Evolutionary conservation across 2,888 invertebrate species (phyloP).

Genomic region (Archips crataeganus): DNA sequence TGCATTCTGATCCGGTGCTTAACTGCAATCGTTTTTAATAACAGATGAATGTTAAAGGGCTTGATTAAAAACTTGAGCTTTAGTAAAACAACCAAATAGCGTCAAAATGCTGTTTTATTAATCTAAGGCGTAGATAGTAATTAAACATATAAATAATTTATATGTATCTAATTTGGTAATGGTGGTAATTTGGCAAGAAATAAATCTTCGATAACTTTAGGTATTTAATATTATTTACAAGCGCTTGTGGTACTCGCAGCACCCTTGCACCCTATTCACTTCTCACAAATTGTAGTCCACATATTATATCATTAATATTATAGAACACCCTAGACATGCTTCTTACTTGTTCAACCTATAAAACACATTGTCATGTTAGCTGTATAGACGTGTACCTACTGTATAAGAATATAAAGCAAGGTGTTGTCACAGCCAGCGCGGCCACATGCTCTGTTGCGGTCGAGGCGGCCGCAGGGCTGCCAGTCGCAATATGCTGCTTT

Average conservation of each 20-base stretch:
- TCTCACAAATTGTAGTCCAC: neutral
- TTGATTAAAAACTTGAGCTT: slow-evolving; percentile 28
- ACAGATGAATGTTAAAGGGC: slow-evolving; percentile 11
- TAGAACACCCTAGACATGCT: neutral
- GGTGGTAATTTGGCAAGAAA: too few relatives aligned
- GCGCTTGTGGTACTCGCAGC: too few relatives aligned
- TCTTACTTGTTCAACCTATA: neutral
- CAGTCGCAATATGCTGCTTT: slow-evolving; percentile 17
- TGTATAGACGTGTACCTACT: neutral
- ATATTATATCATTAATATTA: neutral
- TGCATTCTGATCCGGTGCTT: slow-evolving; percentile 18
- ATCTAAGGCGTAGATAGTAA: too few relatives aligned
- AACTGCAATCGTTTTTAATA: slow-evolving; percentile 24
- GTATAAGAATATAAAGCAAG: slow-evolving; percentile 19
- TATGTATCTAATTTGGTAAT: too few relatives aligned
- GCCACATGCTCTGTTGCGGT: slow-evolving; percentile 63
- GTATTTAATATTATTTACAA: too few relatives aligned
- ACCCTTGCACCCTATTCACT: too few relatives aligned
- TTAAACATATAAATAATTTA: too few relatives aligned
- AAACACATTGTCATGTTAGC: neutral
- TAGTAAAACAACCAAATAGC: too few relatives aligned
- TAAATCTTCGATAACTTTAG: too few relatives aligned
- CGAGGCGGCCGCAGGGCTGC: slow-evolving; percentile 38
- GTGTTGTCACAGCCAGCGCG: slow-evolving; percentile 55
- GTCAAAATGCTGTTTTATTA: too few relatives aligned